Evolutionary conservation across 2,797 vertebrate species (phyloP), one percentile per base, ranked within the genome.

Genomic region (Cichlasoma orientale): DNA sequence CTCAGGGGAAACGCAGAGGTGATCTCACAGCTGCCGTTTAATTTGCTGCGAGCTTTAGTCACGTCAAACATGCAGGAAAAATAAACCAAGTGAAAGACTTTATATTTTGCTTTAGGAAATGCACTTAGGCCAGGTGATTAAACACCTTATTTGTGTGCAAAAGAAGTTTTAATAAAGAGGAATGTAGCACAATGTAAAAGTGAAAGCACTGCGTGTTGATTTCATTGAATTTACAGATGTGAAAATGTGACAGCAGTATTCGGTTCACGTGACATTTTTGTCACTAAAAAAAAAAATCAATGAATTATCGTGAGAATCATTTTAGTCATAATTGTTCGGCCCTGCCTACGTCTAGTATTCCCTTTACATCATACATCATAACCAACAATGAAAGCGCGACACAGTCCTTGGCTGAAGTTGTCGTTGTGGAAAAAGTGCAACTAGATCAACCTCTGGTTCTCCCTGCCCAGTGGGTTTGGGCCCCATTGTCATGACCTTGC

Each of bases 401-500:
- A 55, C 54, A 7, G 56, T 69, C 61, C 73, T 83, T n/a, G 54
- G 87, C 78, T 58, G 59, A 84, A 84, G 54, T 80, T 36, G 55
- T 76, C 78, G 66, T 74, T 1, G 12, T 14, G 71, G 85, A 81
- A 9, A 50, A 79, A 66, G 72, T 41, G 54, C 74, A 74, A 79
- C 75, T 47, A 76, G 78, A 87, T 80, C 77, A 76, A 76, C 79
- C 82, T 25, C 80, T 61, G 74, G 3, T 47, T 68, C 70, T 70
- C 72, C 59, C 73, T 50, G 84, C 87, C 88, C 84, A 29, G 41
- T 74, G 79, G 85, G 61, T 82, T 75, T 59, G 59, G 66, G 76
- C 82, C 80, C 80, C 73, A 82, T 88, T 91, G 90, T 91, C 86
- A 50, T 80, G 87, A 92, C 91, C 91, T 91, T 88, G 79, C 86